Evolutionary conservation across 2,113 vertebrate species (phyloP).

Genomic region (Poecilia latipinna): DNA sequence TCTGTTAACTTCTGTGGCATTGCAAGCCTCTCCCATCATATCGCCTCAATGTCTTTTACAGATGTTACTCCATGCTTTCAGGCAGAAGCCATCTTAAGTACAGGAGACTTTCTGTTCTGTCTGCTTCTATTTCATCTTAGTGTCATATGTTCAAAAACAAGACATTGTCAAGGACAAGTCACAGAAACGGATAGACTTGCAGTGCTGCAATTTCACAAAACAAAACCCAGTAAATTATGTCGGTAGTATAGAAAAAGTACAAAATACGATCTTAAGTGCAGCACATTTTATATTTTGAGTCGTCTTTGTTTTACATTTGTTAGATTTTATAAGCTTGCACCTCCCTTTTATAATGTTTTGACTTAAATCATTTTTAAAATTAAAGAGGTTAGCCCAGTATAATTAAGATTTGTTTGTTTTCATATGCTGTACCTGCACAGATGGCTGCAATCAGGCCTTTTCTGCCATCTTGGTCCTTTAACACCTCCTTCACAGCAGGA

Average conservation of each 20-base stretch:
- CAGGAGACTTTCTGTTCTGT: not conserved
- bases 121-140: not conserved
- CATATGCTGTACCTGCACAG: conserved; percentile 88
- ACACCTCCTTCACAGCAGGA: conserved; percentile 88
- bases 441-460: conserved; percentile 97
- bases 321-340: too few relatives aligned
- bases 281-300: not conserved
- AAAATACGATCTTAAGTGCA: not conserved
- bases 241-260: too few relatives aligned
- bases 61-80: not conserved
- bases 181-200: not conserved
- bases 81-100: not conserved
- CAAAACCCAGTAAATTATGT: not conserved
- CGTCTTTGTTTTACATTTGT: too few relatives aligned
- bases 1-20: not conserved
- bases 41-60: not conserved
- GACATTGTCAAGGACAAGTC: not conserved
- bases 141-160: not conserved
- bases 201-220: not conserved
- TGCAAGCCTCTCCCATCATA: not conserved
- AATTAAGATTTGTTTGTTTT: conserved; percentile 37
- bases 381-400: not conserved
- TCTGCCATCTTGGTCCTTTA: conserved; percentile 91
- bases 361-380: not conserved
- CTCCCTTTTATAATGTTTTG: not conserved